Base-by-base conservation (phyloP, 2,797 vertebrate genomes). In the Schizopygopsis malacanthus region DNA sequence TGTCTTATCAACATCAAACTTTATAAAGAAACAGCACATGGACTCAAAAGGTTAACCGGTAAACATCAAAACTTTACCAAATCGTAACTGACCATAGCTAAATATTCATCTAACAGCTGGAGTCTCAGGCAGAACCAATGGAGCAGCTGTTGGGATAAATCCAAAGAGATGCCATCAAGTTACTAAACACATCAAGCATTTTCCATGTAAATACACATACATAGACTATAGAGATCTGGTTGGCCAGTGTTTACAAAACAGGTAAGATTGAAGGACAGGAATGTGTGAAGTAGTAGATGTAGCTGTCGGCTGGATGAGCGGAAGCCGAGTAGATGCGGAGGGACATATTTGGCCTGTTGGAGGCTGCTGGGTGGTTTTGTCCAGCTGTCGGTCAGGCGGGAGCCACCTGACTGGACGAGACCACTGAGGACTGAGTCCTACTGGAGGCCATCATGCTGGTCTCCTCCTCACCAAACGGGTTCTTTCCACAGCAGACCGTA, bases 401-500 rank as follows among this genome's bases (percentile, higher is more conserved):
- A 76, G 97, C 95, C 92, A 99, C 98, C 94, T 98, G 97, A 94
- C 96, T 97, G 89, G 97, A 95, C 45, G 97, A 96, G 71, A 98
- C 91, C 0, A 96, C 95, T 61, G 97, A 97, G 75, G 95, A 94
- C 94, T 99, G 97, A 79, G 98, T 99, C 95, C 97, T 99, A 85
- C 95, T 94, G 88, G 95, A 92, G 0, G 92, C 86, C 0, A 86
- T 37, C 33, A 92, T 91, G 81, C 95, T 95, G 0, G 91, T 92
- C 37, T 99, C 97, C 0, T 98, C 97, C 0, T 98, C 98, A 1
- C 93, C 96, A 73, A 99, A 95, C 0, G 95, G 97, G 91, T 97
- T 99, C 94, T 96, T 99, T 86, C 98, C 98, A 4, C 97, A 99
- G 96, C 97, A 99, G 71, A 99, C 94, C 0, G 98, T 98, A 79